Base-by-base conservation (phyloP, 2,113 vertebrate species). In the Pachyramphus minor region DNA sequence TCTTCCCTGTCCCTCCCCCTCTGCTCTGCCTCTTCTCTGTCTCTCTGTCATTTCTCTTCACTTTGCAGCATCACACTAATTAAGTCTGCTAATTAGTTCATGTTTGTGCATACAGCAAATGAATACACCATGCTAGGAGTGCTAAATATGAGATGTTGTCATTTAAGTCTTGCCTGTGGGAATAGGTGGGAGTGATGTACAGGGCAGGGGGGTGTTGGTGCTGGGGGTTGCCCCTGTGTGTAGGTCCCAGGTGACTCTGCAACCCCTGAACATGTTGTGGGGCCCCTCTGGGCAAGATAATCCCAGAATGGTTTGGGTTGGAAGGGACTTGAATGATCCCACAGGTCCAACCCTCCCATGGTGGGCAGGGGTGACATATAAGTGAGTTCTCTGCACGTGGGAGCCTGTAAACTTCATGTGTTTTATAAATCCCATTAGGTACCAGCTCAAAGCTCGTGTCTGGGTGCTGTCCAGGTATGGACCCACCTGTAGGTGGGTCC, bases 81-180 rank as follows among this genome's bases (percentile, higher is more conserved):
- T 94, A 95, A 90, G 10, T 45, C 82, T 60, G 55, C 91, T 96
- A 95, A 97, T 97, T 94, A 95, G 94, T 78, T 95, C 37, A 4
- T 80, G 91, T 94, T 93, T 93, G 90, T 85, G 88, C 95, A 87
- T 88, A 44, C 84, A 74, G 77, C 72, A 84, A 92, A 92, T 1
- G 49, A 64, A 89, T 84, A 41, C 30, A n/a, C 63, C 22, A 9
- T 47, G 78, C 64, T 71, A 11, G 0, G 28, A 83, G 80, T 39
- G 92, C 47, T 74, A 75, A 52, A 35, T 8, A 47, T 52, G 42
- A 68, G 76, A 56, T 12, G 80, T 49, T 28, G 84, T 56, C 15
- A 19, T 14, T 50, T 59, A 31, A 35, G 87, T 53, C 68, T 23
- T 59, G 52, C 5, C 35, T 20, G 0, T 7, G 5, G 12, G 18